Base-by-base conservation (phyloP, 2,113 vertebrate species). In the Noturus placidus region DNA sequence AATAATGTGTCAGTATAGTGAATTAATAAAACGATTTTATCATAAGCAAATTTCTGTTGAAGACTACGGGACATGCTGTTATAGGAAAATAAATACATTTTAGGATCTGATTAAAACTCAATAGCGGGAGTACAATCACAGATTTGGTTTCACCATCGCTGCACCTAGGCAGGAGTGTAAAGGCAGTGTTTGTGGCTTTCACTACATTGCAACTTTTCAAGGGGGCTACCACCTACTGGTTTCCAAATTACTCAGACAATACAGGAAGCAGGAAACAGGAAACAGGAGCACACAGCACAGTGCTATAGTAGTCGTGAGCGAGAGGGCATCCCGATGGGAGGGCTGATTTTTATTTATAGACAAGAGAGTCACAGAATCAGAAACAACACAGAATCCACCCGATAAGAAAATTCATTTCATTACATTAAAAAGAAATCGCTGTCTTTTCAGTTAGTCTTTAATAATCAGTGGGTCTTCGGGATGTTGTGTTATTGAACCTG, bases 241-340 rank as follows among this genome's bases (percentile, higher is more conserved):
- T 59, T 15, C 22, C 54, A n/a, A 85, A 76, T 76, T 38, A 56
- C 33, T 76, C 54, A 38, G 30, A 57, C 52, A 20, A 57, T 85
- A 74, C n/a, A 85, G 83, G 52, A 85, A 85, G 22, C 67, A 74
- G 83, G 83, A 84, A 84, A 84, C 50, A 84, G 83, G 83, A 85
- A 85, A 85, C 69, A 59, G 83, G 69, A 85, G 74, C 3, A 57
- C 67, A n/a, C 69, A 85, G 52, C 69, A 38, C 38, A 20, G 19
- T 38, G 30, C 67, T 25, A 38, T 25, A 33, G 27, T 72, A 2
- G 22, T 80, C 5, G 22, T 8, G 38, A 83, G 59, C 14, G 20
- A 27, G 8, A 82, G 54, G 59, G 59, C 7, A 2, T n/a, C 14
- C 6, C 38, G 6, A 10, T 67, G 27, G 38, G 6, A 63, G 35